Percentiles rank a stretch among this genome's conserved stretches.
These are phyloP conservation scores for Heliconius ethilla DNA, from an alignment of 2,888 invertebrate species.

Conservation along the genomic window DNA sequence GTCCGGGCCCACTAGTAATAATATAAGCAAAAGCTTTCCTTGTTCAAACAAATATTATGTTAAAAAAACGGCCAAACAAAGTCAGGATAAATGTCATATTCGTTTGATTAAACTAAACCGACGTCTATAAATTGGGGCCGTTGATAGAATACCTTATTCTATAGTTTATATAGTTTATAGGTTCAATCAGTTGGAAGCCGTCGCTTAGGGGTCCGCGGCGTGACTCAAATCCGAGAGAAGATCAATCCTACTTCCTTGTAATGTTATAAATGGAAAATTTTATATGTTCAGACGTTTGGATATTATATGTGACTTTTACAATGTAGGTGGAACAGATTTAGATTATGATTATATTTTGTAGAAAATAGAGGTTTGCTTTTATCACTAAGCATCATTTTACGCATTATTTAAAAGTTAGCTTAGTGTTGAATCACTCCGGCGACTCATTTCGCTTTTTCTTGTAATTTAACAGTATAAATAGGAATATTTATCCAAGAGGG, in stretches of 20 bases:
- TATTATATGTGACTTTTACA: background rate
- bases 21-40: background rate
- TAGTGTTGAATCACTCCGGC: too few species aligned
- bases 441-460: too few species aligned
- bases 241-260: background rate
- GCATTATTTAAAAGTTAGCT: background rate
- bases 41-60: background rate
- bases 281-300: background rate
- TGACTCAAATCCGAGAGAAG: conserved; percentile 31
- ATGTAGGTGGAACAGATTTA: background rate
- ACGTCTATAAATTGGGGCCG: conserved; percentile 27
- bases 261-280: conserved; percentile 17
- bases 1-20: too few species aligned
- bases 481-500: too few species aligned
- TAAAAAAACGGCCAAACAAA: background rate
- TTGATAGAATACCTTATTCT: conserved; percentile 34
- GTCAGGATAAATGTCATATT: background rate
- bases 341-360: background rate
- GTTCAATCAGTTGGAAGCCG: conserved; percentile 33
- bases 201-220: conserved; percentile 30
- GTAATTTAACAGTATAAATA: too few species aligned
- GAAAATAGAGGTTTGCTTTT: background rate
- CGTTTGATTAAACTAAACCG: conserved; percentile 8
- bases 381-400: background rate
- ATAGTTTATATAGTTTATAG: conserved; percentile 23